Evolutionary conservation across 2,113 vertebrate species (phyloP), one percentile per base, ranked within the genome.

Genomic region (Meriones unguiculatus): DNA sequence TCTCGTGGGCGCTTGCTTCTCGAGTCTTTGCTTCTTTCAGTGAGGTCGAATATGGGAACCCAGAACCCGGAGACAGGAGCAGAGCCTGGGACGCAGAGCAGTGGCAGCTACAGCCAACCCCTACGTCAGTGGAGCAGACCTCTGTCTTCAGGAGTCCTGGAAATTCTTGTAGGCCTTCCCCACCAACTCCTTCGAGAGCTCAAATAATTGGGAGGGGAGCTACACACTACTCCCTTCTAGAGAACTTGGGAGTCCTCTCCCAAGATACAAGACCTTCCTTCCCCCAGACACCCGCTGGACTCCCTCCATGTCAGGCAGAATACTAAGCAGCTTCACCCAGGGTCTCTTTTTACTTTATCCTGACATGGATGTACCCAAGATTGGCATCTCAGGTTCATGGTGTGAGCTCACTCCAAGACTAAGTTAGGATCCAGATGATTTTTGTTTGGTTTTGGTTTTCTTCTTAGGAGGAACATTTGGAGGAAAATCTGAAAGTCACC

Each of bases 131-230:
- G 25, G 10, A 30, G n/a, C 32, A 25, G 0, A 32, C 28, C 62
- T 10, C 0, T 1, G 38, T 11, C 52, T 7, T 7, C 22, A 1
- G 2, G 20, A 30, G 18, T 38, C 69, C 54, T 22, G 2, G 64
- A 2, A 7, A 82, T 78, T 41, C 65, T 32, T 50, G 1, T 1
- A n/a, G 57, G 17, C n/a, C 5, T 46, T 67, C 11, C 13, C 24
- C 7, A 38, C 17, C 25, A 4, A 10, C 38, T 70, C 41, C 46
- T 24, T 1, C 3, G 9, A 62, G 22, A 30, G 1, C n/a, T 52
- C n/a, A 10, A 28, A 25, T 28, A 15, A 35, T 14, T 18, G 15
- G 22, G n/a, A 38, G 12, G 18, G 2, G 4, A 14, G 30, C 54
- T 57, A 4, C 0, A 1, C 10, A 2, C 20, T 17, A 28, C 32